These are phyloP conservation scores for Sceloporus undulatus DNA, from an alignment of 2,113 vertebrate species.

Conservation along the genomic window DNA sequence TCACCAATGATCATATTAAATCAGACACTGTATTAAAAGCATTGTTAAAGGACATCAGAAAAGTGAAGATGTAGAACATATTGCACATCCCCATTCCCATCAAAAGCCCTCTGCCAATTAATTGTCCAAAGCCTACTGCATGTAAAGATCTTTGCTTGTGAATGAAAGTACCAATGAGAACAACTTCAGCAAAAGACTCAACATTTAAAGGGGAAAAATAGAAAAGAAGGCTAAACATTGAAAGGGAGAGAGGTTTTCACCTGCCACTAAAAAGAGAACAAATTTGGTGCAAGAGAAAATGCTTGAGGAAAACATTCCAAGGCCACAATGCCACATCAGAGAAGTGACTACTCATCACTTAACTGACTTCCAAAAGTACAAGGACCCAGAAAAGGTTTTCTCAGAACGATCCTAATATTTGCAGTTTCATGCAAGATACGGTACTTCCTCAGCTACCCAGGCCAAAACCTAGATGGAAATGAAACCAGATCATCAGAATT, in stretches of 20 bases:
- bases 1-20: too few relatives aligned
- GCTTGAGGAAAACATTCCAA: neutral
- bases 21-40: too few relatives aligned
- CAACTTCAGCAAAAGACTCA: neutral
- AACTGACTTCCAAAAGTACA: neutral
- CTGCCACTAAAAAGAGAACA: neutral
- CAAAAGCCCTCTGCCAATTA: too few relatives aligned
- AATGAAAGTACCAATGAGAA: too few relatives aligned
- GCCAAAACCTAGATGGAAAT: neutral
- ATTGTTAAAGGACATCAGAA: too few relatives aligned
- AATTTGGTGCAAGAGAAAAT: neutral
- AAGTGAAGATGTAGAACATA: too few relatives aligned
- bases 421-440: too few relatives aligned
- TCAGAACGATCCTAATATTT: neutral
- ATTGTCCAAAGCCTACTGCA: too few relatives aligned
- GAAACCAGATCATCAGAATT: neutral
- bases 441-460: neutral
- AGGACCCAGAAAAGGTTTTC: too few relatives aligned
- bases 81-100: too few relatives aligned
- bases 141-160: too few relatives aligned
- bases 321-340: neutral
- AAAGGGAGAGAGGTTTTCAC: neutral
- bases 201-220: neutral
- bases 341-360: neutral
- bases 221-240: neutral